These are phyloP conservation scores for Drosophila anomelani DNA, from an alignment of 2,888 invertebrate genomes.

Conservation along the genomic window DNA sequence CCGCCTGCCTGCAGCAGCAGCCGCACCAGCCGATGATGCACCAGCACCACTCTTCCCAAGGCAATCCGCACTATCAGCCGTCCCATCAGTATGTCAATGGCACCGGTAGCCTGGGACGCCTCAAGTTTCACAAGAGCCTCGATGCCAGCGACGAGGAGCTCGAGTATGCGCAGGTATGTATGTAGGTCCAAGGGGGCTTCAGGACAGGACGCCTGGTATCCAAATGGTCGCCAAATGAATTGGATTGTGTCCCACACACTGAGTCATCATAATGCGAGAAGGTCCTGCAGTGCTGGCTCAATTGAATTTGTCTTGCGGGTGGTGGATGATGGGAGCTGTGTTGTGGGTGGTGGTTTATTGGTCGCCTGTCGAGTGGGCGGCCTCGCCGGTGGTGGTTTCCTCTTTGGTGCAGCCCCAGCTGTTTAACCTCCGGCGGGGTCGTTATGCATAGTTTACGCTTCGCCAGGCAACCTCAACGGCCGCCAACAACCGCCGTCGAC, in stretches of 20 bases:
- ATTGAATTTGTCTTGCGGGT: slow-evolving; percentile 73
- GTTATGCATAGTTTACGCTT: slow-evolving; percentile 69
- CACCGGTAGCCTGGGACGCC: slow-evolving; percentile 83
- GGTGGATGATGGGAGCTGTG: slow-evolving; percentile 27
- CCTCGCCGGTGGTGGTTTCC: slow-evolving; percentile 18
- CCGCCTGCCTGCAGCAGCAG: slow-evolving; percentile 58
- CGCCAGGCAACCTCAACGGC: slow-evolving; percentile 55
- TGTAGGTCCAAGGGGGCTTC: slow-evolving; percentile 79
- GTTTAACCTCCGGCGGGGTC: slow-evolving; percentile 64
- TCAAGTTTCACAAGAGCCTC: slow-evolving; percentile 82
- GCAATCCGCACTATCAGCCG: slow-evolving; percentile 30
- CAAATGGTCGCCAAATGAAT: slow-evolving; percentile 72
- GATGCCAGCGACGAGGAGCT: slow-evolving; percentile 86
- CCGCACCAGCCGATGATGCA: slow-evolving; percentile 11
- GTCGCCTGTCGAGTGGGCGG: slow-evolving; percentile 16
- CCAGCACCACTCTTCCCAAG: slow-evolving; percentile 32
- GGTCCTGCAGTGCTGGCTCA: slow-evolving; percentile 72
- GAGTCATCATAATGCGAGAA: slow-evolving; percentile 64
- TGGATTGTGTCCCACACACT: slow-evolving; percentile 53
- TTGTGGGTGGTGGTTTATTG: slow-evolving; percentile 61
- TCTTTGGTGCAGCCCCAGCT: slow-evolving; percentile 48
- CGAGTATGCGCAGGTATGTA: slow-evolving; percentile 86
- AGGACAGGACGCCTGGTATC: slow-evolving; percentile 5
- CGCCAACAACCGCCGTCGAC: slow-evolving; percentile 41
- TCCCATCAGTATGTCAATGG: slow-evolving; percentile 81